A percentile compares a stretch with the other conserved stretches of the same genome.
Conservation (phyloP, 2,113 vertebrate species). For the Myrmecobius fasciatus region DNA sequence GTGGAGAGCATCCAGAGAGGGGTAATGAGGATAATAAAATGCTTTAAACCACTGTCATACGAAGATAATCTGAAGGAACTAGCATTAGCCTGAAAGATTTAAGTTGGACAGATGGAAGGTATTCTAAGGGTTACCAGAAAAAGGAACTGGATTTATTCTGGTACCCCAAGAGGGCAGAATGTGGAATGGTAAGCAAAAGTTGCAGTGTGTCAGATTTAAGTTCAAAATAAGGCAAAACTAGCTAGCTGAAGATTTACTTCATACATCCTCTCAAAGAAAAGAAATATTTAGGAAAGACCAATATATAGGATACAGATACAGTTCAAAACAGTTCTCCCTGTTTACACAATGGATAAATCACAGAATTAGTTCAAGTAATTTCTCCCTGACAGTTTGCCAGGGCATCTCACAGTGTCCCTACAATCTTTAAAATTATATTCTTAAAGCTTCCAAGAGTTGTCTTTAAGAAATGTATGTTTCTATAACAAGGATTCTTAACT, state of each 20-base stretch:
- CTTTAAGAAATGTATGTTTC: not conserved
- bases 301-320: not conserved
- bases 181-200: not conserved
- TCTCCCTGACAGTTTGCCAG: not conserved
- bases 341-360: no score
- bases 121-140: not conserved
- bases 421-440: not conserved
- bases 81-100: not conserved
- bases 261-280: not conserved
- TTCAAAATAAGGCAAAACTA: constrained; percentile 2
- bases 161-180: not conserved
- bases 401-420: not conserved
- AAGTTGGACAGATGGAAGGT: not conserved
- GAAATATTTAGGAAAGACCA: not conserved
- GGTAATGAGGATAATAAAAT: not conserved
- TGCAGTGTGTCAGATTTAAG: not conserved
- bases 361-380: no score
- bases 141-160: not conserved
- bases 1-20: not conserved
- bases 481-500: not conserved
- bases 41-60: not conserved
- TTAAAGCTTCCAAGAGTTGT: not conserved
- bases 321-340: not conserved
- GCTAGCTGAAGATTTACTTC: not conserved
- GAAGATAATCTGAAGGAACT: not conserved